Conservation (phyloP, 2,888 invertebrate genomes). For the Dimorphilus gyrociliatus region DNA sequence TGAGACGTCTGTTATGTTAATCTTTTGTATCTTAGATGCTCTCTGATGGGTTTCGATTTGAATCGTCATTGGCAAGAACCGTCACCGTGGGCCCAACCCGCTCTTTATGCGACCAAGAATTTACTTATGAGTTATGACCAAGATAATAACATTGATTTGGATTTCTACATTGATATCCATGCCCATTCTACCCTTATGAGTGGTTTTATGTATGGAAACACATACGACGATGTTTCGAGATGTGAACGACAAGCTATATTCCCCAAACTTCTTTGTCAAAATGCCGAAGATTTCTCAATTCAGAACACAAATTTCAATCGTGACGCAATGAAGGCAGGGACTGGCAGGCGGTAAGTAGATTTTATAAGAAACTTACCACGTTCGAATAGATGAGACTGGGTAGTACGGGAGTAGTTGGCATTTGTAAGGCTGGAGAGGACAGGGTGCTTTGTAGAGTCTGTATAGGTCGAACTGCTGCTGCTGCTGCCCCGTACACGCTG, state of each 20-base stretch:
- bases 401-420: no score
- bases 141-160: slow-evolving; percentile 60
- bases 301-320: slow-evolving; percentile 80
- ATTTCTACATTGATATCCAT: slow-evolving; percentile 86
- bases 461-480: no score
- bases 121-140: slow-evolving; percentile 59
- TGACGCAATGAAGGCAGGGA: slow-evolving; percentile 67
- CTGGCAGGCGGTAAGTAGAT: slow-evolving; percentile 56
- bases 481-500: no score
- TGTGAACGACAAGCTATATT: slow-evolving; percentile 87
- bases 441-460: no score
- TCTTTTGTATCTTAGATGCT: slow-evolving; percentile 45
- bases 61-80: slow-evolving; percentile 81
- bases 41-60: slow-evolving; percentile 75
- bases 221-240: slow-evolving; percentile 35
- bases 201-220: slow-evolving; percentile 80
- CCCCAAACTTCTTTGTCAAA: slow-evolving; percentile 71
- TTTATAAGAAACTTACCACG: not conserved
- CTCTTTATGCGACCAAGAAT: slow-evolving; percentile 62
- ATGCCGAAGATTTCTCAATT: slow-evolving; percentile 70
- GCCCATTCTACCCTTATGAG: slow-evolving; percentile 80
- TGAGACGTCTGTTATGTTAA: no score
- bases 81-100: slow-evolving; percentile 79
- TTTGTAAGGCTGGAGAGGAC: no score
- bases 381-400: no score